Evolutionary conservation across 2,797 vertebrate species (phyloP).

Genomic region (Amazonetta brasiliensis): DNA sequence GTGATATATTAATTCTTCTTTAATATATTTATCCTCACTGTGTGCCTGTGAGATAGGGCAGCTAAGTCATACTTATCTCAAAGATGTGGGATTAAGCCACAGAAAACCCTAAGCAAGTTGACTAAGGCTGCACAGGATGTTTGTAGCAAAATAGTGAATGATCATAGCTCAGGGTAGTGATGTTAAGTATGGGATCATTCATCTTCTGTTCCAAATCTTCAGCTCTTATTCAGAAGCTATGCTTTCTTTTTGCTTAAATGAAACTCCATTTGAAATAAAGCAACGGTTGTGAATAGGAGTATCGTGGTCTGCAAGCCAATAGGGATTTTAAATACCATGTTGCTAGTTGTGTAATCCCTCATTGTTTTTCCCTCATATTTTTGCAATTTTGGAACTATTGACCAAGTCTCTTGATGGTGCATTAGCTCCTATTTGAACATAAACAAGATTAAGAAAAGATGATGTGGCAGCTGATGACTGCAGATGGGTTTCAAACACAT

Average conservation of each 20-base stretch:
- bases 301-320: not conserved
- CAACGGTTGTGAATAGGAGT: not conserved
- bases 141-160: not conserved
- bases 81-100: conserved; percentile 53
- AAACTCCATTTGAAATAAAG: not conserved
- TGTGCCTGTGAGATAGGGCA: conserved; percentile 40
- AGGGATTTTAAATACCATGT: not conserved
- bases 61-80: conserved; percentile 48
- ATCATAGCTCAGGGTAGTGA: not conserved
- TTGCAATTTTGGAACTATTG: not conserved
- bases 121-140: not conserved
- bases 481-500: not conserved
- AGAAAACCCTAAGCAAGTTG: not conserved
- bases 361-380: not conserved
- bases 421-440: conserved; percentile 14
- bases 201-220: not conserved
- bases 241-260: not conserved
- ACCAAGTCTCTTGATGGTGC: not conserved
- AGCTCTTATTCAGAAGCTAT: not conserved
- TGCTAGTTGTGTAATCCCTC: not conserved
- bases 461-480: not conserved
- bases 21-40: conserved; percentile 48
- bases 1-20: conserved; percentile 66
- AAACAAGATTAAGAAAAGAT: conserved; percentile 7
- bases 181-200: not conserved